phyloP scores from a whole-genome alignment of 2,888 invertebrate genomes.

The Graphium colonna region DNA sequence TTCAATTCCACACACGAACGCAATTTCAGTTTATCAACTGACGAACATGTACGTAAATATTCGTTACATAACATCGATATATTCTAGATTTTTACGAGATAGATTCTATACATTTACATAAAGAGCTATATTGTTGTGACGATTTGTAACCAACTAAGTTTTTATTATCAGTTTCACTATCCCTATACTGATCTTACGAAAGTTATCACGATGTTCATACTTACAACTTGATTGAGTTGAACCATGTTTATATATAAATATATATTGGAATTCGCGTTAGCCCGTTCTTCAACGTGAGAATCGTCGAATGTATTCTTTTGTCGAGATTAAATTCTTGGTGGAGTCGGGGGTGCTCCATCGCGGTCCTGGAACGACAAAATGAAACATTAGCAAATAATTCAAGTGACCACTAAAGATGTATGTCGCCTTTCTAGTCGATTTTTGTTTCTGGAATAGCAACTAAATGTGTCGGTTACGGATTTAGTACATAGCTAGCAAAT shows the following conservation, averaged over 20 bases:
- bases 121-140: constrained; percentile 11
- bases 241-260: constrained; percentile 28
- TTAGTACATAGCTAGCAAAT: too few species aligned
- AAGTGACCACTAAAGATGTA: too few species aligned
- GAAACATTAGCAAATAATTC: too few species aligned
- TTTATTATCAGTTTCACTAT: constrained; percentile 16
- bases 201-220: constrained; percentile 28
- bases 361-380: constrained; percentile 45
- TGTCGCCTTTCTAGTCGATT: too few species aligned
- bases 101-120: constrained; percentile 16
- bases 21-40: constrained; percentile 6
- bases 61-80: constrained; percentile 12
- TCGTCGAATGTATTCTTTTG: constrained; percentile 10
- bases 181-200: constrained; percentile 31
- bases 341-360: constrained; percentile 71
- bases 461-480: too few species aligned
- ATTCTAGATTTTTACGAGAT: constrained; percentile 12
- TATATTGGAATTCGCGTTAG: constrained; percentile 32
- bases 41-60: not conserved
- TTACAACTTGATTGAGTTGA: constrained; percentile 21
- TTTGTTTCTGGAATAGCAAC: too few species aligned
- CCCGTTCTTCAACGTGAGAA: constrained; percentile 27
- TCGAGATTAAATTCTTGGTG: constrained; percentile 61
- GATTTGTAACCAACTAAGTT: constrained; percentile 4
- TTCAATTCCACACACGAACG: not conserved